Evolutionary conservation across 1,140 invertebrate genomes (phyloP).

Genomic region (Oppia nitens): DNA sequence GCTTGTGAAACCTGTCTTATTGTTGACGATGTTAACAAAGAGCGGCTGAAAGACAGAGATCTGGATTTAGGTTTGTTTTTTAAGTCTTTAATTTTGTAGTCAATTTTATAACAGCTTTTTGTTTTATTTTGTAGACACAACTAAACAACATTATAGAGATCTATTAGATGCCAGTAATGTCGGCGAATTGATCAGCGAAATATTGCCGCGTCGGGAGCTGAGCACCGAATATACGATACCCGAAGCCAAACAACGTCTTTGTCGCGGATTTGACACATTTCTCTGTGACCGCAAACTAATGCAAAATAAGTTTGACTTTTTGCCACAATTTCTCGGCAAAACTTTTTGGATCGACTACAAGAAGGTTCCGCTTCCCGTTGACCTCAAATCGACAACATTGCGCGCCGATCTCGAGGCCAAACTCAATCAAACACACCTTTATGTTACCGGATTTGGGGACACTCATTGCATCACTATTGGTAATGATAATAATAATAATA

Average conservation of each 20-base stretch:
- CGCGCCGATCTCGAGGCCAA: not conserved
- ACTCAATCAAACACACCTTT: not conserved
- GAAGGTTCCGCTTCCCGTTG: constrained; percentile 5
- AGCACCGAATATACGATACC: not conserved
- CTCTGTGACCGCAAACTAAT: constrained; percentile 9
- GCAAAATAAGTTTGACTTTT: constrained; percentile 2
- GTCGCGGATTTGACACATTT: not conserved
- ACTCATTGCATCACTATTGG: not conserved
- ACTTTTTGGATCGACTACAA: constrained; percentile 11
- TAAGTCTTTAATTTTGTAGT: not conserved
- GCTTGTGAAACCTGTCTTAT: constrained; percentile 7
- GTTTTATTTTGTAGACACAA: not conserved
- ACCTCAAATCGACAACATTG: not conserved
- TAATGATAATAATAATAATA: not conserved
- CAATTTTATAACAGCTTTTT: not conserved
- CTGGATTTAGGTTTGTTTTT: not conserved
- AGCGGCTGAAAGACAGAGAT: not conserved
- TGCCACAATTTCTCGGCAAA: constrained; percentile 8
- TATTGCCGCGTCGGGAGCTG: constrained; percentile 4
- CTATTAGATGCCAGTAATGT: not conserved
- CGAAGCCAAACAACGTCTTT: not conserved
- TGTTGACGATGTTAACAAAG: constrained; percentile 1
- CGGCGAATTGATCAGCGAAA: constrained; percentile 2
- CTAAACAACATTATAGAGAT: not conserved
- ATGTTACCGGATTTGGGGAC: constrained; percentile 5